A percentile compares a stretch with the other conserved stretches of the same genome.
Evolutionary conservation across 2,113 vertebrate genomes (phyloP).

Genomic region (Psittacula cyanocephala): DNA sequence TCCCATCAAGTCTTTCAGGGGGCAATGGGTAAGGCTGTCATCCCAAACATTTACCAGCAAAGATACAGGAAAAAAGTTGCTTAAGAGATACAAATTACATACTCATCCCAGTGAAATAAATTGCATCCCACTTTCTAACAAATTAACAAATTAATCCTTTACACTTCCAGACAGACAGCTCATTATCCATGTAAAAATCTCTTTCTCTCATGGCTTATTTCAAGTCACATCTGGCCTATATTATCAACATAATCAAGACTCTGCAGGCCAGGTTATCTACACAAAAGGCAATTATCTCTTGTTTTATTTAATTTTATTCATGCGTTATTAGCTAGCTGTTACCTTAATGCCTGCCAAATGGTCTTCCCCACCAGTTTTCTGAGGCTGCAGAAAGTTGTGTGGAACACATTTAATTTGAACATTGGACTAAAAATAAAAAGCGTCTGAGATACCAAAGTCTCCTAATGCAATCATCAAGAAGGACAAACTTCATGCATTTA

Average conservation of each 20-base stretch:
- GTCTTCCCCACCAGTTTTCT: not conserved
- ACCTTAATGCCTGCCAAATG: not conserved
- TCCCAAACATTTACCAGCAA: not conserved
- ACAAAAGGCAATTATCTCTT: slow-evolving; percentile 20
- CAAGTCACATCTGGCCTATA: slow-evolving; percentile 27
- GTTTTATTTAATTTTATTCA: slow-evolving; percentile 22
- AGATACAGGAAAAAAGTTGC: not conserved
- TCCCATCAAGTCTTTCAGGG: not conserved
- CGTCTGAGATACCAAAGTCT: not conserved
- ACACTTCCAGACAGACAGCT: not conserved
- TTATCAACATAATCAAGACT: not conserved
- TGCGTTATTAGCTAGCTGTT: not conserved
- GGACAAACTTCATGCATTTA: not conserved
- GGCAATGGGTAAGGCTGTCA: not conserved
- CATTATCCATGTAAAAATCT: not conserved
- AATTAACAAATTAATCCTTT: not conserved
- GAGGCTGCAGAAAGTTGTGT: not conserved
- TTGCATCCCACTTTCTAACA: not conserved
- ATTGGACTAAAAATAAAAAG: not conserved
- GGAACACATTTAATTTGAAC: not conserved
- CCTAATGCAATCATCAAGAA: not conserved
- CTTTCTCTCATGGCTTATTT: not conserved
- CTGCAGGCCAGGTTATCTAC: slow-evolving; percentile 11
- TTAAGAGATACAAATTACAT: not conserved
- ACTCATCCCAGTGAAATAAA: not conserved